Conservation (phyloP, 2,113 vertebrate genomes). For the Ovibos moschatus region DNA sequence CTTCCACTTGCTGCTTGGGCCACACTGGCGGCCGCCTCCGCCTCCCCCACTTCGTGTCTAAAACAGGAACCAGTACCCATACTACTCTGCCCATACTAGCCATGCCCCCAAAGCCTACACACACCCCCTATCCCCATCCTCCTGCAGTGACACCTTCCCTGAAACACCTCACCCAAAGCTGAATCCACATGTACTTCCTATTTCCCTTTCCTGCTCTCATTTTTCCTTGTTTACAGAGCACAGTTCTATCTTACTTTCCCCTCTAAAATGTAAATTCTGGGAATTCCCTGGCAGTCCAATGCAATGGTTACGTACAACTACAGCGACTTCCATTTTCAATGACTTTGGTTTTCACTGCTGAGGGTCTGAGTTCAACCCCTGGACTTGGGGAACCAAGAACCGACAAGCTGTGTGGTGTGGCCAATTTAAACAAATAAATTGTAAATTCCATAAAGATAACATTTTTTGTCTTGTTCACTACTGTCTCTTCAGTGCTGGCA, state of each 20-base stretch:
- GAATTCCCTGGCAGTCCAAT: background rate
- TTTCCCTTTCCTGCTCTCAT: background rate
- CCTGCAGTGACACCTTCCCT: background rate
- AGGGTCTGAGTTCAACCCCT: background rate
- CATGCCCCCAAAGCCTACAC: too few relatives aligned
- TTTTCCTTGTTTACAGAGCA: background rate
- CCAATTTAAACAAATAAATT: background rate
- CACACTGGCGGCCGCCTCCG: background rate
- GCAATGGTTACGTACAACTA: background rate
- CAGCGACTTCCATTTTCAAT: background rate
- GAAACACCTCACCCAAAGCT: background rate
- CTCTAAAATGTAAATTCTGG: background rate
- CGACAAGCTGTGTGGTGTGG: background rate
- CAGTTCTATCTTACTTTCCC: background rate
- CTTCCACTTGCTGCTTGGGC: background rate
- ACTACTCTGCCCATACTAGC: background rate
- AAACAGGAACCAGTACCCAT: background rate
- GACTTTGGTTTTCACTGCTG: background rate
- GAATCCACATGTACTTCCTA: background rate
- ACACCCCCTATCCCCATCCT: background rate
- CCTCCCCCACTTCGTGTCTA: background rate
- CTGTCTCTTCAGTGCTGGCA: background rate
- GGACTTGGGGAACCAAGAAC: background rate
- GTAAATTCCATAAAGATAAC: background rate
- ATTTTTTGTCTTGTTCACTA: background rate